Evolutionary conservation across 2,888 invertebrate genomes (phyloP), one percentile per base, ranked within the genome.

Genomic region (Lithophane leautieri): DNA sequence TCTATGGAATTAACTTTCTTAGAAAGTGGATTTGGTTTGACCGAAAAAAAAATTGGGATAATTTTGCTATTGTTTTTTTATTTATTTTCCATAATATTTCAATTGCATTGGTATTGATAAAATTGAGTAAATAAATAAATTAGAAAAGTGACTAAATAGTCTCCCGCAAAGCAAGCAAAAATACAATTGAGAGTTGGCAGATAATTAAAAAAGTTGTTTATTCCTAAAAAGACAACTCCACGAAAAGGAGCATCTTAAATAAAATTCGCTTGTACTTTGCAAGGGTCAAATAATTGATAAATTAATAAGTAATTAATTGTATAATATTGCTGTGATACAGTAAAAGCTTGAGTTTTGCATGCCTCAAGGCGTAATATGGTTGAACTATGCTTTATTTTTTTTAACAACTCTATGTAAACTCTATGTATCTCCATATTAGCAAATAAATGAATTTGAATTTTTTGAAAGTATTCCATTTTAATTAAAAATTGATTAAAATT

Each of bases 1-100:
- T n/a, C n/a, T 47, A n/a, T 42, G 9, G n/a, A 42, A 22, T 12
- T 9, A 61, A n/a, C 44, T 69, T 74, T 84, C 54, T 76, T 73
- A 16, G 50, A 75, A 69, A 75, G 60, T 68, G 11, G 19, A 25
- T 40, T 70, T 65, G 25, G 66, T 83, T 79, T 58, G 12, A 70
- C 69, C 60, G 61, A 65, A 67, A 22, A 28, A 34, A 34, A 34
- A 4, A 34, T 16, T 66, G 6, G 16, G 34, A 60, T n/a, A 12
- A 34, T 34, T 61, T 34, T 60, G 19, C n/a, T 4, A 7, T n/a
- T 28, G 6, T 7, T 42, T 47, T 11, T 47, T 7, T 2, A 50
- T 50, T 50, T 2, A 50, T 19, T 50, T 50, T 50, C 9, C 22
- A 11, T 42, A 42, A 8, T 8, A 22, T 74, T 71, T 19, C 4